Conservation (phyloP, 1,140 invertebrate genomes). For the Eufriesea mexicana region DNA sequence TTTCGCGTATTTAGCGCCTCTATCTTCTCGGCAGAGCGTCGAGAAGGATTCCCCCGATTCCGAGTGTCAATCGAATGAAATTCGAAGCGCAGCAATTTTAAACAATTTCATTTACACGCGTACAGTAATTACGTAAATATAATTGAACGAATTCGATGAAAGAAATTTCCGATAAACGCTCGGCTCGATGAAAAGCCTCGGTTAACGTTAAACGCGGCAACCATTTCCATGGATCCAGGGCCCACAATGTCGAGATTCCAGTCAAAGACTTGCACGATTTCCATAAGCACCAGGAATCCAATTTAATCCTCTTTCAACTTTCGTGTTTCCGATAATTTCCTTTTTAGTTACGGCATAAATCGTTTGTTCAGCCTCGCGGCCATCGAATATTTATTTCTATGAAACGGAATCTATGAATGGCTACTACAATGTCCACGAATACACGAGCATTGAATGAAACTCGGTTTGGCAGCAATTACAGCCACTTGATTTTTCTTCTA, state of each 20-base stretch:
- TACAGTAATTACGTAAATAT: neutral
- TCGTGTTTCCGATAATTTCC: neutral
- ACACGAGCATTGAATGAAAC: neutral
- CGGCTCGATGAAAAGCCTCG: neutral
- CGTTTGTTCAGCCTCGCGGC: neutral
- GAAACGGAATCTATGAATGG: neutral
- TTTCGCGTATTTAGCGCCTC: too few species aligned
- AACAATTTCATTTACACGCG: neutral
- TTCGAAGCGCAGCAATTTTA: neutral
- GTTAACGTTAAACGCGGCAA: neutral
- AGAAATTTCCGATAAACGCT: neutral
- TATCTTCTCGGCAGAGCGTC: neutral
- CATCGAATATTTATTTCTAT: neutral
- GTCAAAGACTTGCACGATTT: conserved; percentile 11
- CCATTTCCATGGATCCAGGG: neutral
- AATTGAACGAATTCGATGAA: neutral
- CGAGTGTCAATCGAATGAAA: too few species aligned
- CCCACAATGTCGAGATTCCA: neutral
- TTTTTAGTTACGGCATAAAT: neutral
- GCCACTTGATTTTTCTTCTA: neutral
- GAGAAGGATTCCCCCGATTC: neutral
- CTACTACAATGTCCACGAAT: neutral
- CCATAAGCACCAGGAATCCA: neutral
- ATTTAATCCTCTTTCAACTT: neutral
- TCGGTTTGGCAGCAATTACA: neutral